Evolutionary conservation across 2,888 invertebrate genomes (phyloP), one percentile per base, ranked within the genome.

Genomic region (Parascotia fuliginaria): DNA sequence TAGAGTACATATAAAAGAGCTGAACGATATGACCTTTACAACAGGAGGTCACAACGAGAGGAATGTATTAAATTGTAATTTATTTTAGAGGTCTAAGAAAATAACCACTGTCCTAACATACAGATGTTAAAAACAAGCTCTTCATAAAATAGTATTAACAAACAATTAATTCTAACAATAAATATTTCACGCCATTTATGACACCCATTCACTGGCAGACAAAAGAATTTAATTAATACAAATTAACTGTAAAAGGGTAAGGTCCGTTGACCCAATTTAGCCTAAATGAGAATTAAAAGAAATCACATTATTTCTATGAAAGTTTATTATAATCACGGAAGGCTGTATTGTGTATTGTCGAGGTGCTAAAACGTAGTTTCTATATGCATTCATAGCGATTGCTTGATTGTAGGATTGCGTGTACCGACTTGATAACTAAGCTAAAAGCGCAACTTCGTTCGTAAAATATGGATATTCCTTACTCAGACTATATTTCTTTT

Each of bases 391-490:
- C 83, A 80, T 74, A 70, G 76, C 66, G 69, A 79, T 71, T 73
- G 61, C 60, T 73, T 87, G 87, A 89, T 89, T 83, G 85, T 82
- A 60, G 81, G 64, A 82, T 89, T 79, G 90, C 89, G 88, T 90
- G 88, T 71, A 67, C 59, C 70, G 79, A 79, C 75, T 82, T 86
- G 86, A 87, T 88, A 87, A 85, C 79, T 60, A 57, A 77, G 75
- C 76, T 79, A 75, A 82, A 87, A 85, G 81, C 77, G 75, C 79
- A n/a, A 83, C 77, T 77, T 39, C 43, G 63, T 60, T 65, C 47
- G 61, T 70, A 65, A 67, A 79, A 60, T 75, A 65, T 80, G 81
- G 81, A 84, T 64, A 81, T 75, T 46, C 61, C 65, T 24, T 64
- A 63, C 66, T 40, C 47, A 44, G 55, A 46, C 41, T 43, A 55